A percentile compares a stretch with the other conserved stretches of the same genome.
phyloP scores from a whole-genome alignment of 35 echinoderm and acorn worm genomes.

The Amphiura filiformis region DNA sequence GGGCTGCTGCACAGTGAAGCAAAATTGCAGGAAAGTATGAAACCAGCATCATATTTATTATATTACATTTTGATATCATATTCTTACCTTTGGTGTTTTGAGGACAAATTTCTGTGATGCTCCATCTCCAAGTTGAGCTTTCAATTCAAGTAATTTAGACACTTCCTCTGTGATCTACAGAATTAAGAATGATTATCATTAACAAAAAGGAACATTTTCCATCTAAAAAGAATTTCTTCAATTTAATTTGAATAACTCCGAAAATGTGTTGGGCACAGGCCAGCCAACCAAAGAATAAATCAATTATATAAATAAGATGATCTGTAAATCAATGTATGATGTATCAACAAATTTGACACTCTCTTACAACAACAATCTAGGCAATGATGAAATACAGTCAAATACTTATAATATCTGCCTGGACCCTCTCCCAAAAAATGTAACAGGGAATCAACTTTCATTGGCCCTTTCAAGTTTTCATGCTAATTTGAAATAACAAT shows the following conservation, averaged over 20 bases:
- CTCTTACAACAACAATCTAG: too few relatives aligned
- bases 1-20: not conserved
- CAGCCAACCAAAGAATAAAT: not conserved
- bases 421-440: too few relatives aligned
- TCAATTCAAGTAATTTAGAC: slow-evolving; percentile 76
- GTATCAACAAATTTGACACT: too few relatives aligned
- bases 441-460: too few relatives aligned
- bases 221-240: not conserved
- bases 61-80: not conserved
- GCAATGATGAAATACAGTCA: too few relatives aligned
- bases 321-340: too few relatives aligned
- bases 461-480: too few relatives aligned
- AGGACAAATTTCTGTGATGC: slow-evolving; percentile 75
- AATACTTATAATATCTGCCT: too few relatives aligned
- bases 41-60: not conserved
- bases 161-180: slow-evolving; percentile 92
- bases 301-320: not conserved
- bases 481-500: too few relatives aligned
- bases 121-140: slow-evolving; percentile 84
- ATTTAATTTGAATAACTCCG: not conserved
- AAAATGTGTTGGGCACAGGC: not conserved
- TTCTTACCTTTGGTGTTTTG: slow-evolving; percentile 83
- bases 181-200: not conserved
- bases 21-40: not conserved
- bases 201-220: not conserved